Percentiles rank a stretch among this genome's conserved stretches.
Conservation (phyloP, 2,888 invertebrate genomes). For the Lottia scabra region DNA sequence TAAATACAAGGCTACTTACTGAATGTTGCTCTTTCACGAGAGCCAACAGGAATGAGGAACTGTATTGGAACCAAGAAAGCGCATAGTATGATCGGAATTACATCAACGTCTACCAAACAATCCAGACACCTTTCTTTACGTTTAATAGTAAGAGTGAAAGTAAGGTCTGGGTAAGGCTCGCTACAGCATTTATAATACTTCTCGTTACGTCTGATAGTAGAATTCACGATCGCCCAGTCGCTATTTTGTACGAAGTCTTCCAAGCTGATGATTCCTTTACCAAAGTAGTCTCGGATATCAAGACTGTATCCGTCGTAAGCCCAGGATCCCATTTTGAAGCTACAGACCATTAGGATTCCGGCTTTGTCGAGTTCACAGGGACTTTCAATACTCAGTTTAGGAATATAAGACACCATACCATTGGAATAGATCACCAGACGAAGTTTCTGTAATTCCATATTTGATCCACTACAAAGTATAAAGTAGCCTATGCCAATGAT, state of each 20-base stretch:
- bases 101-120: not conserved
- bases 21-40: not conserved
- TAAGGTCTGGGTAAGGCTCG: not conserved
- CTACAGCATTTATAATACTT: not conserved
- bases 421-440: not conserved
- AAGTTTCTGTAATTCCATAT: not conserved
- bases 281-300: not conserved
- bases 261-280: not conserved
- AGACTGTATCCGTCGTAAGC: slow-evolving; percentile 1
- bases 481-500: not conserved
- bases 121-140: not conserved
- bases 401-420: not conserved
- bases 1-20: not conserved
- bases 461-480: not conserved
- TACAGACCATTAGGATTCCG: not conserved
- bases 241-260: not conserved
- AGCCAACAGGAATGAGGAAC: not conserved
- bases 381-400: not conserved
- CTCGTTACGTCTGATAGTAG: not conserved
- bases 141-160: not conserved
- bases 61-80: not conserved
- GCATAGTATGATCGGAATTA: not conserved
- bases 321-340: not conserved
- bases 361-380: not conserved
- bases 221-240: not conserved